Percentiles rank a stretch among this genome's conserved stretches.
Evolutionary conservation across 2,113 vertebrate species (phyloP).

Genomic region (Lagenorhynchus albirostris): DNA sequence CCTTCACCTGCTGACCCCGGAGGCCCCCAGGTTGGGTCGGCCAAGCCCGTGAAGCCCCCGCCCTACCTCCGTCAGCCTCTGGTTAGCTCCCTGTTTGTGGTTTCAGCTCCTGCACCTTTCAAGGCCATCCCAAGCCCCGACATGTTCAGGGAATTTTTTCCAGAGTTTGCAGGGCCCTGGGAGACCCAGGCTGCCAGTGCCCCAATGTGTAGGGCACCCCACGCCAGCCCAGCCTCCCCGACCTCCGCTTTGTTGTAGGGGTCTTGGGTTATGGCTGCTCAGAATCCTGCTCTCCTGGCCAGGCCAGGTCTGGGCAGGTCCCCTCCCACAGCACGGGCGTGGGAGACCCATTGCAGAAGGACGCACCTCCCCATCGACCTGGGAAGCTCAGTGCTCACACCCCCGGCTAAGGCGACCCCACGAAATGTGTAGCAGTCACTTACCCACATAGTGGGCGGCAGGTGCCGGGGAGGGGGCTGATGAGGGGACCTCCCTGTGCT

Average conservation of each 20-base stretch:
- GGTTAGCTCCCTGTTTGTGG: not conserved
- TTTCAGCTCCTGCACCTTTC: not conserved
- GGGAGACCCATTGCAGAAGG: not conserved
- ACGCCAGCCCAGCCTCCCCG: not conserved
- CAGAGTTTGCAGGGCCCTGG: not conserved
- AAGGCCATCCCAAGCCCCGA: not conserved
- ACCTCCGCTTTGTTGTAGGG: not conserved
- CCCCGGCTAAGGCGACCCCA: not conserved
- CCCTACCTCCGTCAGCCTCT: not conserved
- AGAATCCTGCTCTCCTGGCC: not conserved
- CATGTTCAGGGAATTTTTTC: slow-evolving; percentile 7
- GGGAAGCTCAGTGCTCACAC: not conserved
- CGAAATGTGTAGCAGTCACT: not conserved
- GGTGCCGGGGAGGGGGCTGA: not conserved
- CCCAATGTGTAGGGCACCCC: not conserved
- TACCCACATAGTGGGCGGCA: not conserved
- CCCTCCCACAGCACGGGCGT: not conserved
- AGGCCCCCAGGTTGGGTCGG: not conserved
- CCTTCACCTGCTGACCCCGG: not conserved
- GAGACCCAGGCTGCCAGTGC: not conserved
- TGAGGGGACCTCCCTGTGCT: no score
- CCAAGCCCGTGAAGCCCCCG: accelerated
- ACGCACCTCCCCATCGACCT: accelerated
- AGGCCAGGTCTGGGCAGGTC: not conserved
- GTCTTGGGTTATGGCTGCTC: not conserved